Conservation (phyloP, 2,888 invertebrate species). For the Nasonia oneida region DNA sequence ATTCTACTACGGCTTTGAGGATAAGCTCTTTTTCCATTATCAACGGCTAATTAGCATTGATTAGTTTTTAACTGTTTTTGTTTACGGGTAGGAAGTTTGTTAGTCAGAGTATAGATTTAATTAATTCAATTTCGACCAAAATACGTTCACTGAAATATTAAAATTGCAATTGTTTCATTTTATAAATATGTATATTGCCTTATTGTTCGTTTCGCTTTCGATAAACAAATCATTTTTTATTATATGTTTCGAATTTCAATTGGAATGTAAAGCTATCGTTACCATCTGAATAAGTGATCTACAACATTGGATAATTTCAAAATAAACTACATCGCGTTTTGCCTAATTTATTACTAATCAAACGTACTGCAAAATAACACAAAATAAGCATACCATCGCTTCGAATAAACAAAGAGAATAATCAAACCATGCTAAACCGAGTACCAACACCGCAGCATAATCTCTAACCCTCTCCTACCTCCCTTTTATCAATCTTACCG, state of each 20-base stretch:
- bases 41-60: constrained; percentile 25
- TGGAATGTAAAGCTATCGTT: background rate
- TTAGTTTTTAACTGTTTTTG: constrained; percentile 17
- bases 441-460: background rate
- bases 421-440: background rate
- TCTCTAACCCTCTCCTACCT: background rate
- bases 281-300: background rate
- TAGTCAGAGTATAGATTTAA: background rate
- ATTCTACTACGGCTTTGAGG: constrained; percentile 19
- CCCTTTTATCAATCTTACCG: constrained; percentile 45
- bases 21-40: constrained; percentile 20
- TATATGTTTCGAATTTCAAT: no score
- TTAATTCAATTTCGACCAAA: background rate
- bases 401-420: background rate
- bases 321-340: no score
- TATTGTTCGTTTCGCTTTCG: background rate
- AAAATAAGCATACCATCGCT: background rate
- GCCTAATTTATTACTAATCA: no score
- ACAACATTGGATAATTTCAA: no score
- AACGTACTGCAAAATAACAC: background rate
- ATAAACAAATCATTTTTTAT: background rate
- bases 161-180: background rate
- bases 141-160: background rate
- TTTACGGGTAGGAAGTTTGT: constrained; percentile 3
- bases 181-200: background rate